Base-by-base conservation (phyloP, 2,888 invertebrate genomes). In the Microplitis deprimator region DNA sequence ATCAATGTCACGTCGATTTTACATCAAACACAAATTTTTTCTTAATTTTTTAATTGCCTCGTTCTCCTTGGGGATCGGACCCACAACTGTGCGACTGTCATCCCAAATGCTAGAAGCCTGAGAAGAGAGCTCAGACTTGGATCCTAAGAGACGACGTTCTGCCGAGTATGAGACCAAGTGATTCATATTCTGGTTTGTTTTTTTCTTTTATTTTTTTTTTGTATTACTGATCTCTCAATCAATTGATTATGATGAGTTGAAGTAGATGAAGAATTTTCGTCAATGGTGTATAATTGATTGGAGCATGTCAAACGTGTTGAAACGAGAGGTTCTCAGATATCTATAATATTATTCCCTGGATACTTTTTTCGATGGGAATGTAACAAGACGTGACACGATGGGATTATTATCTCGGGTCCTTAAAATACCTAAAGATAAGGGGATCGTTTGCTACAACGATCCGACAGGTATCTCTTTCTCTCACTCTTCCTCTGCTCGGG, bases 1-100 rank as follows among this genome's bases (percentile, higher is more conserved):
- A 50, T 50, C 50, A 50, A 50, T 50, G 50, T 50, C 50, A 50
- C 50, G 50, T 50, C 10, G 50, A 50, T 10, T 50, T 50, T 13
- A 50, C 50, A 50, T 50, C 50, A 13, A 50, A 50, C 50, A 50
- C 1, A 13, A 67, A 39, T 40, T 75, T 38, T 40, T 75, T 38
- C 65, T 75, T 69, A 75, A 70, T 75, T 75, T 75, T 75, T 70
- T 60, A 70, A 75, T 65, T 70, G 70, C 50, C 75, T 40, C 50
- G 75, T 75, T 75, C 40, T 41, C 75, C 75, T 75, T 75, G 50
- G 50, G 50, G 75, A 68, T 68, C 39, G 13, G 75, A 70, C 29
- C 75, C 38, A 73, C 62, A 59, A 75, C 69, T 29, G 64, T 50
- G 40, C 41, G 64, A 65, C 50, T 50, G 50, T 50, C 50, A 50